phyloP scores from a whole-genome alignment of 2,888 invertebrate genomes.

The Erebia aethiops region DNA sequence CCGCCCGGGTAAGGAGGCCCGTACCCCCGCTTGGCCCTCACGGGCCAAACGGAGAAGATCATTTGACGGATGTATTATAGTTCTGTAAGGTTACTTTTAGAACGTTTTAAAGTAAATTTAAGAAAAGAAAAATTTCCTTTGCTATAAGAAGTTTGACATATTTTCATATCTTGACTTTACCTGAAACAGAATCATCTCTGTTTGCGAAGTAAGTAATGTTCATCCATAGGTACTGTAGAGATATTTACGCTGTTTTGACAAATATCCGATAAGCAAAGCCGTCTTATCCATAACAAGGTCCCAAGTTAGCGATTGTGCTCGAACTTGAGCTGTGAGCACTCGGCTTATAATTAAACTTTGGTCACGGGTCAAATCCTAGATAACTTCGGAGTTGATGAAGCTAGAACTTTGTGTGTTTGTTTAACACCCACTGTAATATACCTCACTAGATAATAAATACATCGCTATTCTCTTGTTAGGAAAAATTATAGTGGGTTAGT shows the following conservation, averaged over 20 bases:
- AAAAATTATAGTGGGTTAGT: too few relatives aligned
- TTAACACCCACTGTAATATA: not conserved
- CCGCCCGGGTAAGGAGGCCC: too few relatives aligned
- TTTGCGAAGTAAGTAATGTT: conserved; percentile 35
- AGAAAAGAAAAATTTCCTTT: too few relatives aligned
- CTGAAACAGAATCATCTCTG: not conserved
- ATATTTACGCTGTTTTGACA: conserved; percentile 26
- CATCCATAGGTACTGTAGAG: not conserved
- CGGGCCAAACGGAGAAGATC: too few relatives aligned
- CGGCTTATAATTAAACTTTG: conserved; percentile 27
- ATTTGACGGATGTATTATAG: too few relatives aligned
- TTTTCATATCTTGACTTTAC: not conserved
- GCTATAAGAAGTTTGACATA: too few relatives aligned
- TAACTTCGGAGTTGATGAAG: conserved; percentile 16
- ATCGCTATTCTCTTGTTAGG: not conserved
- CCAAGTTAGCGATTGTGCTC: conserved; percentile 24
- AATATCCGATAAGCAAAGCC: conserved; percentile 22
- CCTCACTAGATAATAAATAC: conserved; percentile 2
- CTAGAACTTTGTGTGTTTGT: conserved; percentile 14
- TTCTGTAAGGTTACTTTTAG: too few relatives aligned
- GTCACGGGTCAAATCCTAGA: conserved; percentile 26
- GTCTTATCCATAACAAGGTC: conserved; percentile 21
- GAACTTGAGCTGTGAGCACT: conserved; percentile 24
- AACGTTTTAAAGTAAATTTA: too few relatives aligned
- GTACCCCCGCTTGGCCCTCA: too few relatives aligned